Conservation (phyloP, 2,888 invertebrate genomes). For the Formica aserva region DNA sequence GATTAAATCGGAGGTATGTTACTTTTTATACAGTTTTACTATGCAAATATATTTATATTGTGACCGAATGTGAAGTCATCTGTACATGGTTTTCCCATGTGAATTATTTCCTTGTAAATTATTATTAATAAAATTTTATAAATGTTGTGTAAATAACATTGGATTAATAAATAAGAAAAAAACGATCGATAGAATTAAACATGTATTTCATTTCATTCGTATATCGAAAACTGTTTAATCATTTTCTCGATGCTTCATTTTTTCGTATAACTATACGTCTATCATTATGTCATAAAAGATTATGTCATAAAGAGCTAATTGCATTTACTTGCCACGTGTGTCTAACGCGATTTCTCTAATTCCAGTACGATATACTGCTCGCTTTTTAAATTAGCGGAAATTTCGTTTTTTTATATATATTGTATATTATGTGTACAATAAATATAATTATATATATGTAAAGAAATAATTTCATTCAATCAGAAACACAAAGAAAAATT, state of each 20-base stretch:
- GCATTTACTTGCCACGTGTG: background rate
- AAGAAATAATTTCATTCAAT: background rate
- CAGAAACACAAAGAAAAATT: background rate
- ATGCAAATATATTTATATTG: background rate
- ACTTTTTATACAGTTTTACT: too few relatives aligned
- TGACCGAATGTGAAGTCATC: background rate
- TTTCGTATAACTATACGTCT: background rate
- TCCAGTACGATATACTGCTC: background rate
- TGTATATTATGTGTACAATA: conserved; percentile 9
- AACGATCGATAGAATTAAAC: conserved; percentile 9
- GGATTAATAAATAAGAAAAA: conserved; percentile 14
- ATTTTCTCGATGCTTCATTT: background rate
- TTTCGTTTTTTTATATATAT: background rate
- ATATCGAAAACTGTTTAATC: conserved; percentile 11
- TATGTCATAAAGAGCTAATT: background rate
- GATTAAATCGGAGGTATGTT: too few relatives aligned
- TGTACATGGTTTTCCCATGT: background rate
- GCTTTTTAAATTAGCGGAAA: conserved; percentile 3
- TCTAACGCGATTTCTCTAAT: background rate
- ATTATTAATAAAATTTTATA: background rate
- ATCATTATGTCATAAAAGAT: background rate
- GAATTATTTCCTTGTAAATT: background rate
- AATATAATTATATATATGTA: background rate
- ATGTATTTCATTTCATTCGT: conserved; percentile 12
- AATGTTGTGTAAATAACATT: background rate